Evolutionary conservation across 2,888 invertebrate genomes (phyloP), one percentile per base, ranked within the genome.

Genomic region (Clepsis dumicolana): DNA sequence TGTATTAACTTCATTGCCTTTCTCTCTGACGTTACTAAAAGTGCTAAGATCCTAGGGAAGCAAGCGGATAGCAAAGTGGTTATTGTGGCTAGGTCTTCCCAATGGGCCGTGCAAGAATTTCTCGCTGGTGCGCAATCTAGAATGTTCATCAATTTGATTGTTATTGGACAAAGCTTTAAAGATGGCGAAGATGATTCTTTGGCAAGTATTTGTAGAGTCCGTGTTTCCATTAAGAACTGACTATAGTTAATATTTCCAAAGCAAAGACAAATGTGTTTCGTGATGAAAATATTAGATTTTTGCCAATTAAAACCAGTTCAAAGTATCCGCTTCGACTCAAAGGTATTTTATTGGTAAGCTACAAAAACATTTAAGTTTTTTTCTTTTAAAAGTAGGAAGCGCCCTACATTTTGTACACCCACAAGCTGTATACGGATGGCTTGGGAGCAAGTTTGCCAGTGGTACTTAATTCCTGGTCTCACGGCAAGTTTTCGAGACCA

Each of bases 41-140:
- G 95, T 63, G 92, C 94, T 5, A 87, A 93, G 57, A 90, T 96
- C 35, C 86, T 96, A 59, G 95, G 95, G 0, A 94, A 95, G 63
- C 95, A 96, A 79, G 94, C 94, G 1, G 86, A 91, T 0, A 95
- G 94, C 73, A 95, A 95, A 79, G 95, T 97, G 0, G 90, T 97
- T 0, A 83, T 97, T 0, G 90, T 97, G 0, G 95, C 96, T 0
- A 93, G 95, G 75, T 96, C 96, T 1, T 95, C 96, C 0, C 96
- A 96, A 77, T 97, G 96, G 96, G 95, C 95, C 27, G 94, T 97
- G 0, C 94, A 95, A 66, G 96, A 96, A 77, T 97, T 96, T 87
- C 81, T 97, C 18, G 87, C 94, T 0, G 94, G 95, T 24, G 90
- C 94, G 59, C 71, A 88, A 1, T 95, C 97, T 0, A 95, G 95